Evolutionary conservation across 2,797 vertebrate genomes (phyloP), one percentile per base, ranked within the genome.

Genomic region (Lagodon rhomboides): DNA sequence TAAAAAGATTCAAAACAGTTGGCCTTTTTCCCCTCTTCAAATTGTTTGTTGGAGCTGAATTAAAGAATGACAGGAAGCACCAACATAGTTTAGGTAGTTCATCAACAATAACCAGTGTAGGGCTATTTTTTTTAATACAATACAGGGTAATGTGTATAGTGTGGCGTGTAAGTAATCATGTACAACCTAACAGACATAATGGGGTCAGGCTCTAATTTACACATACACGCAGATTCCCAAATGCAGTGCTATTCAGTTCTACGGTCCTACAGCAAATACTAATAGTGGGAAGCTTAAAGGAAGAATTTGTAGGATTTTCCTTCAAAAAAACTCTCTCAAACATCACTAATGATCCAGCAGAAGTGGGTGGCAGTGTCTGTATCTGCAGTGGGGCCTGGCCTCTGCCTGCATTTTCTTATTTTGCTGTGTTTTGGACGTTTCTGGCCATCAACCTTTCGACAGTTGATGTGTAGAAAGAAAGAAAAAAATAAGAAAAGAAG

Each of bases 1-100:
- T 66, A n/a, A 69, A 69, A 50, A 23, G 5, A 68, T 67, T 53
- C 5, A 63, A 58, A 68, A 68, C 43, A 68, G 30, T 5, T 1
- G 4, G 3, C 6, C 5, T 41, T n/a, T 55, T 73, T 56, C 47
- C 15, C 4, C 4, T 46, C 9, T 27, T 68, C n/a, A 22, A 68
- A 54, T 23, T 55, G 46, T 30, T 43, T 44, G n/a, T n/a, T 41
- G 4, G 9, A 51, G 17, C 20, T 15, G 8, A 65, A 54, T 53
- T 20, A 11, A 1, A 58, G 2, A 68, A 41, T 5, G 68, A 68
- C 13, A 46, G 17, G n/a, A 58, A 61, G 44, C 12, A 5, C 15
- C 16, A 56, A 64, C 22, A 18, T 60, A 53, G 30, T 30, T 38
- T 23, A 34, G 23, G 18, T 16, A 56, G 17, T 38, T 30, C 16